These are phyloP conservation scores for Scaptomyza reducta DNA, from an alignment of 2,888 invertebrate genomes.

Conservation along the genomic window DNA sequence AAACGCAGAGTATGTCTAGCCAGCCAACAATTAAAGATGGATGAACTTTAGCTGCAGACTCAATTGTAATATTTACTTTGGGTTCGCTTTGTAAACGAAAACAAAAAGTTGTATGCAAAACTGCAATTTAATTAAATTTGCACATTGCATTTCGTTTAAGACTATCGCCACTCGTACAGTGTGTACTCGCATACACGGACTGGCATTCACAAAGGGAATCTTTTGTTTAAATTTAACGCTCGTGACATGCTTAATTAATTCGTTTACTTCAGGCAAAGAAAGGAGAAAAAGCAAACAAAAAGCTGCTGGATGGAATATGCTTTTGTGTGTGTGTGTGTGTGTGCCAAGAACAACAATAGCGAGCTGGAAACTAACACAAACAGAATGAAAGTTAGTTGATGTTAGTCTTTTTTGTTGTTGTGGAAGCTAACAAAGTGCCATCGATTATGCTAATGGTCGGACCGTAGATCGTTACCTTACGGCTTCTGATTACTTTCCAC, in stretches of 20 bases:
- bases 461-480: slow-evolving; percentile 7
- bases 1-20: slow-evolving; percentile 22
- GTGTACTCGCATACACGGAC: slow-evolving; percentile 17
- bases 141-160: slow-evolving; percentile 56
- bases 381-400: slow-evolving; percentile 1
- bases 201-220: slow-evolving; percentile 22
- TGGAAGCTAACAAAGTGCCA: slow-evolving; percentile 59
- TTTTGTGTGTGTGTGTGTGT: slow-evolving; percentile 11
- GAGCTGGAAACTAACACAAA: slow-evolving; percentile 3
- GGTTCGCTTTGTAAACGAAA: neutral
- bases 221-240: slow-evolving; percentile 71
- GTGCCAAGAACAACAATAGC: slow-evolving; percentile 40
- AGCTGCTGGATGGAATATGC: slow-evolving; percentile 4
- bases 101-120: slow-evolving; percentile 25
- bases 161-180: slow-evolving; percentile 22
- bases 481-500: slow-evolving; percentile 28
- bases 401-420: slow-evolving; percentile 3
- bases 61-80: slow-evolving; percentile 64
- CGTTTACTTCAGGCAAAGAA: slow-evolving; percentile 53
- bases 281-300: neutral
- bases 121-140: slow-evolving; percentile 72
- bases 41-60: slow-evolving; percentile 38
- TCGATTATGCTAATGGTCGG: slow-evolving; percentile 70
- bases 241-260: slow-evolving; percentile 75
- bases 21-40: slow-evolving; percentile 36